Conservation (phyloP, 2,113 vertebrate genomes). For the Chitala chitala region DNA sequence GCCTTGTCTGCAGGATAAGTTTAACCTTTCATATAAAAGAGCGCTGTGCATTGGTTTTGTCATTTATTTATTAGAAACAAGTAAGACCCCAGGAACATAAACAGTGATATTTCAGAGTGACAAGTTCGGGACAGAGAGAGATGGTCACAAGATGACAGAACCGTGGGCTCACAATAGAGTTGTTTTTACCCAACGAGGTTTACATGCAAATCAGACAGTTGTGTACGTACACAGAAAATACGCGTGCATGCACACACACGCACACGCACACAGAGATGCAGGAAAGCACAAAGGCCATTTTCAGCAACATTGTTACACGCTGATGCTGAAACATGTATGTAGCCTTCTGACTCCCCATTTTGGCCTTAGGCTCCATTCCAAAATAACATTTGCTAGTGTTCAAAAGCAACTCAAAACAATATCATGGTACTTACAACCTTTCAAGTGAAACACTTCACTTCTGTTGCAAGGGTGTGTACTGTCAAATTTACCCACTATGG, state of each 20-base stretch:
- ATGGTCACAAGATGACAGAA: neutral
- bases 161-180: neutral
- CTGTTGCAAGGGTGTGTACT: neutral
- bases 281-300: neutral
- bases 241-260: neutral
- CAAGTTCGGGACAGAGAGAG: conserved; percentile 1
- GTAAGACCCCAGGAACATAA: conserved; percentile 5
- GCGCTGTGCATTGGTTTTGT: neutral
- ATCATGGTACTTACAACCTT: no score
- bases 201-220: conserved; percentile 6
- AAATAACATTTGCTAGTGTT: no score
- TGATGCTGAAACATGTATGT: neutral
- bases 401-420: no score
- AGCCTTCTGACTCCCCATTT: neutral
- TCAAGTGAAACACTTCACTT: conserved; percentile 1
- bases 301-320: neutral
- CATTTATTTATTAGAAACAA: conserved; percentile 20
- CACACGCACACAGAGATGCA: neutral
- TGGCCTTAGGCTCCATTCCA: no score
- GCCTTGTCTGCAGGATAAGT: no score
- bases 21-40: no score
- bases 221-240: conserved; percentile 11
- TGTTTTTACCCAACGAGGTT: neutral
- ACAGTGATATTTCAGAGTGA: conserved; percentile 5
- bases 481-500: neutral